Evolutionary conservation across 1,140 invertebrate genomes (phyloP), one percentile per base, ranked within the genome.

Genomic region (Planococcus citri): DNA sequence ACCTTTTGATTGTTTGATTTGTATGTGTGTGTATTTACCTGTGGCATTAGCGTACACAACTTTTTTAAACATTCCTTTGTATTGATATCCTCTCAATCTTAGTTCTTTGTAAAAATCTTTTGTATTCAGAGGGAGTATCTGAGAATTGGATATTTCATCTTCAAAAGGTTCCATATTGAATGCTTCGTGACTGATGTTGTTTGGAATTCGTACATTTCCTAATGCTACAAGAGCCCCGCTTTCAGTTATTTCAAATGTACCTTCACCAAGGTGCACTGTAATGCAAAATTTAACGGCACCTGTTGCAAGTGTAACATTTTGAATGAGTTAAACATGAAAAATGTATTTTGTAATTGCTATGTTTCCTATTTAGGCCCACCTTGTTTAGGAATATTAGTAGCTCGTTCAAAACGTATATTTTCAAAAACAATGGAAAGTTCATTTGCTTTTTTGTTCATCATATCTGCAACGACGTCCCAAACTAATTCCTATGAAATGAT

Each of bases 41-140:
- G 79, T 1, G 78, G 78, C 1, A 78, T 84, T 76, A 75, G 77
- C 74, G 22, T 81, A 79, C 12, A 81, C 76, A 10, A 89, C 76
- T 14, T 84, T 86, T 72, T 85, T 83, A 80, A 95, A 96, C 0
- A 85, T 76, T 27, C 88, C 88, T 22, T 83, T 85, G 78, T 97
- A 97, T 71, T 97, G 88, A 76, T 97, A 97, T 0, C 95, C 95
- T 74, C 94, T 83, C 0, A 97, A 82, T 74, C 87, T 83, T 0
- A 98, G 78, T 78, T 97, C 94, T 76, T 95, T 96, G 77, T 98
- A 98, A 69, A 97, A 84, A 76, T 97, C 94, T 68, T 85, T 86
- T 0, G 80, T 80, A 0, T 81, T 81, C 14, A 74, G 73, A 6
- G 71, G 60, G 70, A 79, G 76, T 8, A 82, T 73, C 17, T 76